These are phyloP conservation scores for Drosophila guanche DNA, from an alignment of 1,140 invertebrate genomes.

Conservation along the genomic window DNA sequence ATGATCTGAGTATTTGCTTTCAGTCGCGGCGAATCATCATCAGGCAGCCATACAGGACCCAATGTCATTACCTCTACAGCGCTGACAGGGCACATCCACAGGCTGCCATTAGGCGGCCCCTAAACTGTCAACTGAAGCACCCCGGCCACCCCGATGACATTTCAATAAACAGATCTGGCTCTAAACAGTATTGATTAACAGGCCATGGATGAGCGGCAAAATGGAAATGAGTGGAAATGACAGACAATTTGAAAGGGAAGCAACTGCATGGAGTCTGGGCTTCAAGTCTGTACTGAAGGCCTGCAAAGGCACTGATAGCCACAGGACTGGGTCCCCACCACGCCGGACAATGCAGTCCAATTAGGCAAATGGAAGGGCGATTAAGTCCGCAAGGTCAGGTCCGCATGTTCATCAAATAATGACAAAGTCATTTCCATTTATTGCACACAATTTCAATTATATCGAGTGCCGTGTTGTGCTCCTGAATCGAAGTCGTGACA, in stretches of 20 bases:
- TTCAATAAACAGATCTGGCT: conserved; percentile 32
- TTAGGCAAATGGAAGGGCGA: conserved; percentile 50
- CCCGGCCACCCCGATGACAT: conserved; percentile 28
- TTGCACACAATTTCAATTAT: conserved; percentile 66
- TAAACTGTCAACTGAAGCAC: conserved; percentile 16
- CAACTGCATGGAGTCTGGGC: conserved; percentile 12
- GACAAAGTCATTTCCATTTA: conserved; percentile 51
- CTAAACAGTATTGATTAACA: conserved; percentile 49
- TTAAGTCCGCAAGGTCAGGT: conserved; percentile 26
- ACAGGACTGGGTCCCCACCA: conserved; percentile 7
- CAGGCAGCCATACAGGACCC: conserved; percentile 4
- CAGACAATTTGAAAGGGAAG: conserved; percentile 1
- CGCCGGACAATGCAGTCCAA: conserved; percentile 41
- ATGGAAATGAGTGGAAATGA: background rate
- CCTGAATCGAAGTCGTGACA: conserved; percentile 55
- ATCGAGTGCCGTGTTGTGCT: conserved; percentile 43
- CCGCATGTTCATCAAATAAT: conserved; percentile 40
- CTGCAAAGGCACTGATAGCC: conserved; percentile 22
- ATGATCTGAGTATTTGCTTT: conserved; percentile 6
- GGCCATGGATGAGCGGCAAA: background rate
- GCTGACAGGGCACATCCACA: conserved; percentile 34
- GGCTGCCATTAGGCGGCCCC: conserved; percentile 15
- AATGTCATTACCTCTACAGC: conserved; percentile 39
- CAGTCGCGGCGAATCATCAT: conserved; percentile 1
- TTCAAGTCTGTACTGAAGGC: conserved; percentile 17